These are phyloP conservation scores for Anas georgica DNA, from an alignment of 2,797 vertebrate genomes.

Conservation along the genomic window DNA sequence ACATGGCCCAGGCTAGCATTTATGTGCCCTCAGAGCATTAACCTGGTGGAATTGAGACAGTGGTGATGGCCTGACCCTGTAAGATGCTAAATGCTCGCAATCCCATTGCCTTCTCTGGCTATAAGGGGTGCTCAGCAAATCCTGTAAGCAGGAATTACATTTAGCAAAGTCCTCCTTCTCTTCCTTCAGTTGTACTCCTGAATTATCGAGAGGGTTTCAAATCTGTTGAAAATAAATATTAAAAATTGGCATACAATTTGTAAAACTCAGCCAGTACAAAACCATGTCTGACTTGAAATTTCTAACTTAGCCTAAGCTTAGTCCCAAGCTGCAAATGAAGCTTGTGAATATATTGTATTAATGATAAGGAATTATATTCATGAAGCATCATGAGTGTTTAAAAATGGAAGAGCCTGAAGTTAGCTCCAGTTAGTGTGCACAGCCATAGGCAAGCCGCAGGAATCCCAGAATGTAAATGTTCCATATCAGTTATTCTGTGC, in stretches of 20 bases:
- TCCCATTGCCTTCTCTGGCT: slow-evolving; percentile 9
- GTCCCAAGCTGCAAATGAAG: neutral
- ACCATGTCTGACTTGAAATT: neutral
- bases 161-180: neutral
- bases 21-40: slow-evolving; percentile 14
- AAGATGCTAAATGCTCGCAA: slow-evolving; percentile 3
- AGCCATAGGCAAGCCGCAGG: neutral
- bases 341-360: neutral
- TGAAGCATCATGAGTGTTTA: neutral
- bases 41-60: neutral
- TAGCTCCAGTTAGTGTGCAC: neutral
- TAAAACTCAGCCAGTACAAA: neutral
- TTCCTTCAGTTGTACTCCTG: neutral
- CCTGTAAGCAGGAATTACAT: slow-evolving; percentile 21
- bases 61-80: neutral
- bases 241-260: neutral
- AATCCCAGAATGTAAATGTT: neutral
- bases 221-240: neutral
- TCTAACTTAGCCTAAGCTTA: neutral
- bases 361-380: neutral
- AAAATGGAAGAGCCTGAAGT: neutral
- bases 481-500: neutral
- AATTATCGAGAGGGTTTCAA: neutral
- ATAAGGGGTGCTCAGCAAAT: neutral
- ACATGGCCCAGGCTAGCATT: neutral